Percentiles rank a stretch among this genome's conserved stretches.
Conservation (phyloP, 2,888 invertebrate species). For the Glomeris marginata region DNA sequence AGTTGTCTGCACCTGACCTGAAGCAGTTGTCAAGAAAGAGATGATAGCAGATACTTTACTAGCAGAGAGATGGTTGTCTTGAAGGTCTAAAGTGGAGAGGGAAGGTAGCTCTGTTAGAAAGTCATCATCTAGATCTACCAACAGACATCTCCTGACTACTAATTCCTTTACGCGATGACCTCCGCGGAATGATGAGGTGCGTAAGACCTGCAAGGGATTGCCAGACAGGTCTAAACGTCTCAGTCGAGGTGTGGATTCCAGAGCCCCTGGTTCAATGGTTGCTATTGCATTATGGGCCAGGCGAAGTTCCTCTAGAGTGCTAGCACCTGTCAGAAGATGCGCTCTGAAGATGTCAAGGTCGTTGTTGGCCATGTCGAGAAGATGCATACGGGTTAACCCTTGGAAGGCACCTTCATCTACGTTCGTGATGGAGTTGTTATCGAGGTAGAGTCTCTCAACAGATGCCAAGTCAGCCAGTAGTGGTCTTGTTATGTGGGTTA, state of each 20-base stretch:
- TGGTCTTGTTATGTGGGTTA: conserved; percentile 51
- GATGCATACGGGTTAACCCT: conserved; percentile 43
- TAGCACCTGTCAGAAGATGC: conserved; percentile 19
- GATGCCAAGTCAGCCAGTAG: conserved; percentile 61
- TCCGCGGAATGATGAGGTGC: conserved; percentile 32
- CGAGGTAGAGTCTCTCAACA: conserved; percentile 63
- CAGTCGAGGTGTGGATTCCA: conserved; percentile 13
- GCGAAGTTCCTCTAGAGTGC: conserved; percentile 18
- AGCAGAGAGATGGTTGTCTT: conserved; percentile 38
- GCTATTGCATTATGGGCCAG: conserved; percentile 18
- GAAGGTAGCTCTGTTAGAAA: conserved; percentile 59
- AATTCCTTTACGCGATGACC: conserved; percentile 57
- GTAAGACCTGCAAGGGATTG: conserved; percentile 22
- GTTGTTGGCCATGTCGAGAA: conserved; percentile 23
- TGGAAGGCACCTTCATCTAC: conserved; percentile 70
- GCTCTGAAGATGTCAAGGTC: conserved; percentile 20
- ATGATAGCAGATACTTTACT: too few relatives aligned
- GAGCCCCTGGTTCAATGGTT: conserved; percentile 16
- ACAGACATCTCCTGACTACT: conserved; percentile 56
- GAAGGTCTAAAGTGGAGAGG: conserved; percentile 62
- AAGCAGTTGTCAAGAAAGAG: too few relatives aligned
- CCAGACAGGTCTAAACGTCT: conserved; percentile 21
- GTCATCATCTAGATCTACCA: conserved; percentile 53
- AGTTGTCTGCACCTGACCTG: too few relatives aligned
- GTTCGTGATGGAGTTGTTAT: conserved; percentile 57